These are phyloP conservation scores for human DNA, from an alignment of 2,113 vertebrate species.

Conservation along the genomic window GRCh38 chr6:9080501-9081000, in stretches of 20 bases:
- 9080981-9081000: background rate
- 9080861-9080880: background rate
- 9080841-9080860: background rate
- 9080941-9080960: conserved; percentile 23
- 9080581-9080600: background rate
- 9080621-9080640: background rate
- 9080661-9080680: background rate
- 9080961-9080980: background rate
- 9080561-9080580: background rate
- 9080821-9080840: conserved; percentile 50
- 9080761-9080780: background rate
- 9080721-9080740: rapidly evolving
- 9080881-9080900: background rate
- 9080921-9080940: conserved; percentile 56
- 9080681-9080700: background rate
- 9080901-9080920: background rate
- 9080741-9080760: background rate
- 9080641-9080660: background rate
- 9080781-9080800: background rate
- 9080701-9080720: background rate
- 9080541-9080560: background rate
- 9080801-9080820: conserved; percentile 9
- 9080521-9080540: background rate
- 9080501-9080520: background rate
- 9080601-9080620: background rate